Percentiles rank a stretch among this genome's conserved stretches.
Evolutionary conservation across 2,113 vertebrate genomes (phyloP).

Genomic region (Antechinus stuartii): DNA sequence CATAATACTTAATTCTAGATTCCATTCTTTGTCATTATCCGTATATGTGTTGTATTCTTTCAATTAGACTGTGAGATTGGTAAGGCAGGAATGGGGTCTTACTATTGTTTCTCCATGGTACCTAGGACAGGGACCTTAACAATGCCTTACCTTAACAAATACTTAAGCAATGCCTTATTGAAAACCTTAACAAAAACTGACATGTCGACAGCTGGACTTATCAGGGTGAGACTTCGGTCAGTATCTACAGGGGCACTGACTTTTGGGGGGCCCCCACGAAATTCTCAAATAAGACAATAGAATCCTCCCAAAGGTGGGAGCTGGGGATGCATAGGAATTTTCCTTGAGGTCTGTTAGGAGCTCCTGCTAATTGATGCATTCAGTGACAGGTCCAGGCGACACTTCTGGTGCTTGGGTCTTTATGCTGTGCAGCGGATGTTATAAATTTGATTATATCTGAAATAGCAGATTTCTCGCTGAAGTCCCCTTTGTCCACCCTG

Average conservation of each 20-base stretch:
- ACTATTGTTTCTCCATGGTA: neutral
- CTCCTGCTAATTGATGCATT: constrained; percentile 60
- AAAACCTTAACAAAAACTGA: neutral
- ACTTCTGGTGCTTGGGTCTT: constrained; percentile 57
- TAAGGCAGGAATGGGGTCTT: neutral
- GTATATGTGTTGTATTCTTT: neutral
- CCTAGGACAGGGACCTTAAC: neutral
- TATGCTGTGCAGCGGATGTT: constrained; percentile 61
- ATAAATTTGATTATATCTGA: constrained; percentile 79
- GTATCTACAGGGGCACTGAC: neutral
- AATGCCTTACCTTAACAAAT: too few species aligned
- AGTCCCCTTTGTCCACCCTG: constrained; percentile 82
- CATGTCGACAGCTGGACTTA: neutral
- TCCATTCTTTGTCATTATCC: neutral
- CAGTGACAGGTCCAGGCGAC: constrained; percentile 34
- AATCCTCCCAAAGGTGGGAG: constrained; percentile 38
- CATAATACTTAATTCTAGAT: neutral
- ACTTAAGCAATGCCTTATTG: neutral
- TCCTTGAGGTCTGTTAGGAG: constrained; percentile 15
- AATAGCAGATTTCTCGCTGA: constrained; percentile 79
- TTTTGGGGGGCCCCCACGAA: neutral
- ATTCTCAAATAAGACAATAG: constrained; percentile 32
- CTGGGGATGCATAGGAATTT: neutral
- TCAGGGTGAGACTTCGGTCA: neutral
- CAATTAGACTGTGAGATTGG: neutral